Evolutionary conservation across 2,113 vertebrate species (phyloP), one percentile per base, ranked within the genome.

Genomic region (Macquaria ambigua): DNA sequence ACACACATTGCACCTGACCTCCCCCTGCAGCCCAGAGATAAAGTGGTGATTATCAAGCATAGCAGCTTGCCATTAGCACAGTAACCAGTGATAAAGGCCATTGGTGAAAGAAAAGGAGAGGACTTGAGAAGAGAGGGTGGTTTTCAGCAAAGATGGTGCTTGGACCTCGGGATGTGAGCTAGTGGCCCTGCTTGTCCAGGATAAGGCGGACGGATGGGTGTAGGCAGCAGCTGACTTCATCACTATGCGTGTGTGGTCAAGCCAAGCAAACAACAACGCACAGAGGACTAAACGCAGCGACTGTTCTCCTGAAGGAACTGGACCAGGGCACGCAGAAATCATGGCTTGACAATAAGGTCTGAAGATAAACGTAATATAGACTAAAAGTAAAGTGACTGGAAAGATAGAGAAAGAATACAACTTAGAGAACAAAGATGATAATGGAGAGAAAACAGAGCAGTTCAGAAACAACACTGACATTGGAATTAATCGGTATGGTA

Each of bases 31-130:
- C 73, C 78, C 52, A 25, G 56, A 92, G 91, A 92, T 92, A 92
- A 92, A 93, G 88, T 58, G 64, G 67, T 73, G 88, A 93, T 95
- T 90, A 92, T 92, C 90, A 92, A 89, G 92, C 78, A 64, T 55
- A 78, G 78, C 86, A 89, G 83, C 82, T 84, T 93, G 91, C 89
- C 81, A 91, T 89, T 90, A 88, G 79, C 81, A 62, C 71, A 82
- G 76, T 75, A 87, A 89, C 81, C 74, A 64, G n/a, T 72, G 61
- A 91, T 86, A 86, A 16, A 62, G 68, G 73, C 46, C 55, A 59
- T 0, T 52, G 71, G 69, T 76, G 62, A 77, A 81, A 81, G 48
- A 76, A 66, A 84, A 84, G 71, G 88, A 84, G 61, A 25, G 56
- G 41, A 70, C 41, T 88, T 53, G 64, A 68, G 46, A 55, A 50